Evolutionary conservation across 1,140 invertebrate species (phyloP).

Genomic region (Calosoma granatense): DNA sequence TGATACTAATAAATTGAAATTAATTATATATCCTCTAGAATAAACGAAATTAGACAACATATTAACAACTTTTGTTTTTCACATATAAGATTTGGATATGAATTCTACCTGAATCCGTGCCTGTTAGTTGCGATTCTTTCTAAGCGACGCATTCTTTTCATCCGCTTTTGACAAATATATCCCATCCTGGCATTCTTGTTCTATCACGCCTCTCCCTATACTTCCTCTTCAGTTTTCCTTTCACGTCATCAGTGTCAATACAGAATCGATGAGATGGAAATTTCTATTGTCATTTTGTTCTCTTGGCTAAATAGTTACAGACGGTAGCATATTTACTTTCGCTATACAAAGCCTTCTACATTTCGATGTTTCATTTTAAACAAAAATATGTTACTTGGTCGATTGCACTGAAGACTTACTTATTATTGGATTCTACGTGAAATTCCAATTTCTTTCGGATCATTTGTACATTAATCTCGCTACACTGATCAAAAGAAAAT

Average conservation of each 20-base stretch:
- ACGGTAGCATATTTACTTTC: not conserved
- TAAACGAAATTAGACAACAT: no score
- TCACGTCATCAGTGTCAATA: slow-evolving; percentile 6
- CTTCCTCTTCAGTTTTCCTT: not conserved
- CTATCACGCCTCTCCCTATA: not conserved
- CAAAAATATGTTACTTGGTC: no score
- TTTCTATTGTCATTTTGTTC: slow-evolving; percentile 5
- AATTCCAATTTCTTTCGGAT: not conserved
- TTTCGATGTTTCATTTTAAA: not conserved
- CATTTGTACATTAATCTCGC: not conserved
- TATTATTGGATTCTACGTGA: not conserved
- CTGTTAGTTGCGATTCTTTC: not conserved
- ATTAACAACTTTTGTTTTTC: no score
- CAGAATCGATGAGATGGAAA: slow-evolving; percentile 5
- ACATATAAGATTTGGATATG: no score
- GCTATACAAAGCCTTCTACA: not conserved
- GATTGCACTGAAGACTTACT: not conserved
- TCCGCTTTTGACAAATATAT: slow-evolving; percentile 6
- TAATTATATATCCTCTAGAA: no score
- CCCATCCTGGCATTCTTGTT: slow-evolving; percentile 1
- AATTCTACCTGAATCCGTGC: no score
- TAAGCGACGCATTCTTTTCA: not conserved
- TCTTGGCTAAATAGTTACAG: not conserved
- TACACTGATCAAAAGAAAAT: not conserved
- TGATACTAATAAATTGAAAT: no score